Percentiles rank a stretch among this genome's conserved stretches.
These are phyloP conservation scores for Progne subis DNA, from an alignment of 2,113 vertebrate species.

Conservation along the genomic window DNA sequence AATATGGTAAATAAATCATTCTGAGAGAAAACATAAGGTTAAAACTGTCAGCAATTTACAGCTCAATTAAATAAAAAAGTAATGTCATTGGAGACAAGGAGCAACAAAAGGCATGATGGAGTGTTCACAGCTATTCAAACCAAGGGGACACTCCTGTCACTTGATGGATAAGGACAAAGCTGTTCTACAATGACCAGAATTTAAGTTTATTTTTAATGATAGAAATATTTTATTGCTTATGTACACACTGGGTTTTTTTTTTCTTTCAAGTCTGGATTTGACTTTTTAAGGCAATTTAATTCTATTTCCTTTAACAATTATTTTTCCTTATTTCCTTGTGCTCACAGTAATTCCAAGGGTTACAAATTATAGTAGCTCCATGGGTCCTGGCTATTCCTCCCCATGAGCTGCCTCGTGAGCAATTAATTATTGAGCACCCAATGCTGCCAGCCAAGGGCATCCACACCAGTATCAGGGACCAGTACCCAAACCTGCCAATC, in stretches of 20 bases:
- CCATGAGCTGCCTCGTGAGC: neutral
- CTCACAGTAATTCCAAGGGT: neutral
- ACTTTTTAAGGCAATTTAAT: neutral
- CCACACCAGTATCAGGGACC: neutral
- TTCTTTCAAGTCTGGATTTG: neutral
- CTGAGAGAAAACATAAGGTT: neutral
- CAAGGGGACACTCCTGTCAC: neutral
- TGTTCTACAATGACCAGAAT: neutral
- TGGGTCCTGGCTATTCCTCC: neutral
- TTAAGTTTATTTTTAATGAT: neutral
- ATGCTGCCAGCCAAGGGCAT: neutral
- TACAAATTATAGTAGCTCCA: neutral
- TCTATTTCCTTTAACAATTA: neutral
- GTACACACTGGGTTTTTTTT: neutral
- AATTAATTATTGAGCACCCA: accelerated
- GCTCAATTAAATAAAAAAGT: neutral
- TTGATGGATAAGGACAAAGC: neutral
- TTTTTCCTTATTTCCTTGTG: neutral
- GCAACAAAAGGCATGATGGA: neutral
- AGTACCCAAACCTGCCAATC: neutral
- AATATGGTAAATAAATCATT: neutral
- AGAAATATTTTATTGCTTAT: neutral
- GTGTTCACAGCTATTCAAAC: neutral
- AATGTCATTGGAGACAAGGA: neutral
- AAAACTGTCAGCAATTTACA: neutral